Percentiles rank a stretch among this genome's conserved stretches.
phyloP scores from a whole-genome alignment of 1,140 invertebrate species.

The Aphelenchoides fujianensis region DNA sequence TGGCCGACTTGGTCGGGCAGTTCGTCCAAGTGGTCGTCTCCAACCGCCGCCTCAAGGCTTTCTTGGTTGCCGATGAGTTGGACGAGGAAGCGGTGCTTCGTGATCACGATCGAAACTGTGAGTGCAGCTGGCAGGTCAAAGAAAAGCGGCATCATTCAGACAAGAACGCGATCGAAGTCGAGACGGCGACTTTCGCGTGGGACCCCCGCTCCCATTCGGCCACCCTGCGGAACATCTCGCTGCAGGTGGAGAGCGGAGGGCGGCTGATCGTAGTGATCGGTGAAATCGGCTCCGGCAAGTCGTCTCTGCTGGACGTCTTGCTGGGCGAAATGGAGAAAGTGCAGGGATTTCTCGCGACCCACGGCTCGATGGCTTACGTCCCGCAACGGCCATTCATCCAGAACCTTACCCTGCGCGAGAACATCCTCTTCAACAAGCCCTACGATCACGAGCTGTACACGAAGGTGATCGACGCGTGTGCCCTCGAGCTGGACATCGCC shows the following conservation, averaged over 20 bases:
- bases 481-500: constrained; percentile 63
- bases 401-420: constrained; percentile 80
- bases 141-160: too few species aligned
- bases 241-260: constrained; percentile 63
- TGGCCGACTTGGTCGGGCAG: constrained; percentile 67
- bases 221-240: constrained; percentile 36
- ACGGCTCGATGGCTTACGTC: constrained; percentile 69
- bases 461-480: constrained; percentile 66
- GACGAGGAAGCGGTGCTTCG: constrained; percentile 39
- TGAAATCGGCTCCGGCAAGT: constrained; percentile 68
- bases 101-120: not conserved
- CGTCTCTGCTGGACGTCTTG: constrained; percentile 67
- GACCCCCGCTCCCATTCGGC: not conserved
- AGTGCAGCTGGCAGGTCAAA: too few species aligned
- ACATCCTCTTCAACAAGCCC: constrained; percentile 73
- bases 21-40: constrained; percentile 63
- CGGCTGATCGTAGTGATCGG: constrained; percentile 70
- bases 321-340: constrained; percentile 67
- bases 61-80: constrained; percentile 57
- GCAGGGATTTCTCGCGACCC: constrained; percentile 36
- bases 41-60: constrained; percentile 56
- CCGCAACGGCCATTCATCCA: constrained; percentile 91
- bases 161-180: constrained; percentile 8
- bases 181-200: constrained; percentile 14
- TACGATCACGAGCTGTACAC: constrained; percentile 73